Base-by-base conservation (phyloP, 2,888 invertebrate species). In the Acronicta alni region DNA sequence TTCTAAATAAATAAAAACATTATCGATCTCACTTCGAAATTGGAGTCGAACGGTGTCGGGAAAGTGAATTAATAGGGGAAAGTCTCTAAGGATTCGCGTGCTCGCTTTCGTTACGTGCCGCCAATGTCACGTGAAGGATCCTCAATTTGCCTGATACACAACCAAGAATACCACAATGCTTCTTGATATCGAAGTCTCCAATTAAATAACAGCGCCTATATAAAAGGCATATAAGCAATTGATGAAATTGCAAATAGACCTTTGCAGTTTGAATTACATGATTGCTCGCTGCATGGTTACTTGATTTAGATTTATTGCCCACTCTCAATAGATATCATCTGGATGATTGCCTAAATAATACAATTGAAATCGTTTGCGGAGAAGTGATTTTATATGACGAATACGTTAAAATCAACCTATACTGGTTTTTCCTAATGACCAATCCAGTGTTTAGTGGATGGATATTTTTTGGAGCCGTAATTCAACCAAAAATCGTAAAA, bases 51-150 rank as follows among this genome's bases (percentile, higher is more conserved):
- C 76, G 79, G 77, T 77, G 81, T 81, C 77, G 76, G 81, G 91
- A 93, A 91, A 92, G 92, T 90, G 91, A 92, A 90, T 92, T 90
- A 89, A 91, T 89, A 84, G 85, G 90, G 87, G 92, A 93, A 93
- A 92, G 92, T 90, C 83, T 88, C 85, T 58, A 88, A 90, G 92
- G 92, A 92, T 87, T 91, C 84, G 84, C 85, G 80, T 86, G 83
- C 67, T 82, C 81, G 77, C 83, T 86, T 86, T 84, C 84, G 82
- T 88, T 87, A 86, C 83, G 85, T 86, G 85, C 79, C 55, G 71
- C 72, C 76, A 81, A 81, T 85, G 67, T 83, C 69, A 77, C 72
- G 80, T 69, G 53, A 66, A 76, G 69, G 59, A 73, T 66, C 66
- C 61, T 57, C 74, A 73, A 57, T 69, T 60, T 53, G 49, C 48